These are phyloP conservation scores for Cataglyphis cursor DNA, from an alignment of 2,888 invertebrate genomes.

Conservation along the genomic window DNA sequence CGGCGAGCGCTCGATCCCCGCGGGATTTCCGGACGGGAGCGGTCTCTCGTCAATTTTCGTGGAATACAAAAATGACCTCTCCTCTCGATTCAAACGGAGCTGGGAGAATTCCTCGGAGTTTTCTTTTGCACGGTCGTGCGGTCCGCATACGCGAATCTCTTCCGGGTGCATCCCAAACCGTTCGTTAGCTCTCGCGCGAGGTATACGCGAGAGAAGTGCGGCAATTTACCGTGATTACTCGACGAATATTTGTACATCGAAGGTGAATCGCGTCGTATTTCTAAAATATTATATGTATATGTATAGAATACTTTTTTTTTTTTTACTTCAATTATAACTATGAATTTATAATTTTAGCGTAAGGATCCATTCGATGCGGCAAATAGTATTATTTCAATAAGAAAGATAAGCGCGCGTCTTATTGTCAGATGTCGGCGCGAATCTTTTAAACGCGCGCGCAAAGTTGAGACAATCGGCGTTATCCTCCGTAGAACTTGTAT, in stretches of 20 bases:
- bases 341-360: conserved; percentile 4
- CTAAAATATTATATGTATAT: conserved; percentile 4
- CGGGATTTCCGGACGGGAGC: conserved; percentile 14
- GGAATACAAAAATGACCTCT: background rate
- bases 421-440: background rate
- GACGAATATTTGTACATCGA: conserved; percentile 45
- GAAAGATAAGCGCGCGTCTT: background rate
- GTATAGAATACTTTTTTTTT: background rate
- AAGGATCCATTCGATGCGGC: background rate
- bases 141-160: conserved; percentile 36
- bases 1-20: background rate
- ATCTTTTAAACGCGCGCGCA: conserved; percentile 11
- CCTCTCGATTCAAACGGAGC: conserved; percentile 27
- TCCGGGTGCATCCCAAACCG: conserved; percentile 55
- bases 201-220: conserved; percentile 30
- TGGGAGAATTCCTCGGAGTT: conserved; percentile 40
- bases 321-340: too few relatives aligned
- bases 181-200: conserved; percentile 53
- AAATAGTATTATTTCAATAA: background rate
- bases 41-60: conserved; percentile 14
- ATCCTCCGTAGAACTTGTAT: conserved; percentile 26
- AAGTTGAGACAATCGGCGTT: conserved; percentile 32
- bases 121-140: conserved; percentile 50
- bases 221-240: conserved; percentile 56
- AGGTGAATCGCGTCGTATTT: background rate